These are phyloP conservation scores for Ashinkailepas kermadecensis DNA, from an alignment of 2,888 invertebrate species.

Conservation along the genomic window DNA sequence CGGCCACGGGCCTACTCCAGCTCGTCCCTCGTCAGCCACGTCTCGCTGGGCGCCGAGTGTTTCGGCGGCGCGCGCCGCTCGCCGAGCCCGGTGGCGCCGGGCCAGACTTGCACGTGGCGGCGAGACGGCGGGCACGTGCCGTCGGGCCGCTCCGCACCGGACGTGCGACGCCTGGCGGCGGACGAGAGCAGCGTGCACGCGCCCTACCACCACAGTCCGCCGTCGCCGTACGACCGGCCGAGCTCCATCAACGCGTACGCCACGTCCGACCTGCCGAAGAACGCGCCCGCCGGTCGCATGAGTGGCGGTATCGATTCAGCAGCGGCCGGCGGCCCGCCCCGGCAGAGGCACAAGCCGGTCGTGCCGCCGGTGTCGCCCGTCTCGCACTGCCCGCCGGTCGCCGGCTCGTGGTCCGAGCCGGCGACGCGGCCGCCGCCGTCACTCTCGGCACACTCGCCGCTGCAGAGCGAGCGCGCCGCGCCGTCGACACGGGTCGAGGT, in stretches of 20 bases:
- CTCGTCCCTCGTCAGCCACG: not conserved
- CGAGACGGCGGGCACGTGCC: not conserved
- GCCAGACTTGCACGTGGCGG: not conserved
- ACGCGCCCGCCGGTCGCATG: slow-evolving; percentile 5
- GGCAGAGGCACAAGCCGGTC: not conserved
- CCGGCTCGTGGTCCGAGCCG: no score
- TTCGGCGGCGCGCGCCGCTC: not conserved
- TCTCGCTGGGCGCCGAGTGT: not conserved
- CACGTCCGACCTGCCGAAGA: slow-evolving; percentile 17
- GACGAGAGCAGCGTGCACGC: not conserved
- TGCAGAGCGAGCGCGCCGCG: not conserved
- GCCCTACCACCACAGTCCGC: not conserved
- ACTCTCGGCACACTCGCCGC: no score
- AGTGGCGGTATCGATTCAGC: slow-evolving; percentile 18
- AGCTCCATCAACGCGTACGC: slow-evolving; percentile 14
- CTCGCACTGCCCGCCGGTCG: not conserved
- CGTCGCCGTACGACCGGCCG: not conserved
- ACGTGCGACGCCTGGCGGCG: not conserved
- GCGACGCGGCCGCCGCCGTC: no score
- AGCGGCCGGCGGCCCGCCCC: not conserved
- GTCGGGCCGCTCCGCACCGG: not conserved
- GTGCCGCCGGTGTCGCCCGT: not conserved
- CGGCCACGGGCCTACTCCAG: not conserved
- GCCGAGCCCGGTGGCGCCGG: not conserved
- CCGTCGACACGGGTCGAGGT: not conserved